Base-by-base conservation (phyloP, 2,113 vertebrate genomes). In the Apistogramma diplotaenia region DNA sequence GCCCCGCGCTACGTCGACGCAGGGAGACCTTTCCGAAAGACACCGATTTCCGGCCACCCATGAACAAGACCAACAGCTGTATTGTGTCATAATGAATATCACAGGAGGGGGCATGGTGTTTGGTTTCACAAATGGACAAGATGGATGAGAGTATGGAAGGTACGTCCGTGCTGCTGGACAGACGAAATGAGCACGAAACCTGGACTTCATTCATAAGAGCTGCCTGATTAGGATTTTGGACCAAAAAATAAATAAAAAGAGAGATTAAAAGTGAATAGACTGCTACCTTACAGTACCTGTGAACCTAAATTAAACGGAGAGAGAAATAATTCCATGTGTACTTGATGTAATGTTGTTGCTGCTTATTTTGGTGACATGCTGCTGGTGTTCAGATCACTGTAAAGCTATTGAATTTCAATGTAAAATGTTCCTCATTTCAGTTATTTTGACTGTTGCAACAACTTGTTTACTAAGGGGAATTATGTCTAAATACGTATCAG, bases 11-110 rank as follows among this genome's bases (percentile, higher is more conserved):
- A 46, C 93, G 95, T 54, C 94, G 95, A 76, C 96, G 97, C 79
- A 94, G 97, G 79, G 97, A 97, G 93, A 98, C 97, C 3, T 94
- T 97, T 61, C 97, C 96, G 11, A 97, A 95, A 61, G 95, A 96
- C 89, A 91, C 82, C 19, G 78, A 81, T 19, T 78, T 94, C 37
- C 83, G 97, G 70, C 97, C 97, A 0, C 97, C 97, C 79, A 98
- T 98, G 96, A 97, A 97, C 94, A 98, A 98, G 89, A 96, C 97
- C 93, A 98, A 98, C 94, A 97, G 97, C 93, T 98, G 97, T 77
- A 92, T 92, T 0, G 58, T 98, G 91, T 97, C 96, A 43, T 98
- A 95, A 95, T 40, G 67, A 35, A 16, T 55, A 49, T 21, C 4
- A 35, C 35, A 49, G 35, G 55, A 51, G 25, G 19, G 61, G 31